phyloP scores from a whole-genome alignment of 2,888 invertebrate species.

The Drosophila colorata region DNA sequence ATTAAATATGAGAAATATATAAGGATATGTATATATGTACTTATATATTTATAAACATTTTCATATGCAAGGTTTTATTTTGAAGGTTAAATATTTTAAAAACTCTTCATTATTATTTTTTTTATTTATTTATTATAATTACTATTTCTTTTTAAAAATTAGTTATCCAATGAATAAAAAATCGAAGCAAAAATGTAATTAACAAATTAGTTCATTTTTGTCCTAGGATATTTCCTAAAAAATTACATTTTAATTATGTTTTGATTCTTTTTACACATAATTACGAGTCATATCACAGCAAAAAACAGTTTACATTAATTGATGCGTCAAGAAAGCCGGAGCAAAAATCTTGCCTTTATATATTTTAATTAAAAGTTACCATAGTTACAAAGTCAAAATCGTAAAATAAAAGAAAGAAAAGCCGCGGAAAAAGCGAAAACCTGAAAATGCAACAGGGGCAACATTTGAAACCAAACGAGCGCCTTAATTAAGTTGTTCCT shows the following conservation, averaged over 20 bases:
- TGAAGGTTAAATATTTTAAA: no score
- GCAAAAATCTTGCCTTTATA: conserved; percentile 26
- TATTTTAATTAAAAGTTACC: conserved; percentile 73
- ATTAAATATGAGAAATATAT: background rate
- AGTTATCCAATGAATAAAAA: background rate
- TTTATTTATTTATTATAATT: background rate
- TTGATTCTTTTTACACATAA: conserved; percentile 5
- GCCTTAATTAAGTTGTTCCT: conserved; percentile 66
- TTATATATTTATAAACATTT: background rate
- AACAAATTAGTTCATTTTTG: background rate
- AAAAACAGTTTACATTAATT: conserved; percentile 30
- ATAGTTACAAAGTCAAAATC: conserved; percentile 61
- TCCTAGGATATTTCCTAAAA: background rate
- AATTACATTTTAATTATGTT: conserved; percentile 20
- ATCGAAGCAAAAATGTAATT: background rate
- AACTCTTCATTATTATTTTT: no score
- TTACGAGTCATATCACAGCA: background rate
- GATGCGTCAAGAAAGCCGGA: conserved; percentile 9
- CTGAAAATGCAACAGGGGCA: conserved; percentile 42
- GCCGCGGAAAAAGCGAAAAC: conserved; percentile 43
- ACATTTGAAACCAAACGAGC: conserved; percentile 47
- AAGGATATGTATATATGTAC: no score
- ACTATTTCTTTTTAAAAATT: background rate
- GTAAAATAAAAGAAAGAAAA: conserved; percentile 35
- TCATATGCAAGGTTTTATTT: no score